phyloP scores from a whole-genome alignment of 2,113 vertebrate species.

The Caranx ignobilis region DNA sequence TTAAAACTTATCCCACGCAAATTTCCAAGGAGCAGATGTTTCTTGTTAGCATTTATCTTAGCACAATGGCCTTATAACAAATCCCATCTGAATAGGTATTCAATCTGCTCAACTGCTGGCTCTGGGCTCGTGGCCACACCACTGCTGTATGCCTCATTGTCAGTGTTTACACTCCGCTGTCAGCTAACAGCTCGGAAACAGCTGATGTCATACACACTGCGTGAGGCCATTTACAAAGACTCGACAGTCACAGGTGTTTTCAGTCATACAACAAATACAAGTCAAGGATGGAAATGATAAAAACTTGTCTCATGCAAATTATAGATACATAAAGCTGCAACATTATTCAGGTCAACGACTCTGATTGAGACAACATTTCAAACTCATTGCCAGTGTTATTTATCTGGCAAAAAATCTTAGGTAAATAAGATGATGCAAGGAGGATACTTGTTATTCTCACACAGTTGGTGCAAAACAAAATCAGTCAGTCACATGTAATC shows the following conservation, averaged over 20 bases:
- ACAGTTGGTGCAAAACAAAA: too few species aligned
- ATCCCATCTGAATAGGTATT: constrained; percentile 31
- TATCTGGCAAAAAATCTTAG: background rate
- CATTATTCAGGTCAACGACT: background rate
- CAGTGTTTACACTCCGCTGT: constrained; percentile 30
- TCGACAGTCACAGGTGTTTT: constrained; percentile 24
- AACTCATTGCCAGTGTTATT: background rate
- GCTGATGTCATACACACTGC: constrained; percentile 19
- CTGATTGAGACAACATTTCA: too few species aligned
- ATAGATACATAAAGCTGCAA: too few species aligned
- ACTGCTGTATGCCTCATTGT: constrained; percentile 8
- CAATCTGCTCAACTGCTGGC: constrained; percentile 21
- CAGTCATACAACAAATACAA: constrained; percentile 1
- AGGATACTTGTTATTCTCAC: too few species aligned
- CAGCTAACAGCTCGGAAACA: constrained; percentile 7
- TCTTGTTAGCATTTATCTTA: constrained; percentile 47
- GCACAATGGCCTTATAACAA: constrained; percentile 40
- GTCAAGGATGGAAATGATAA: background rate
- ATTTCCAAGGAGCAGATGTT: constrained; percentile 37
- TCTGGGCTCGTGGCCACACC: constrained; percentile 24
- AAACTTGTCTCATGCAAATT: too few species aligned
- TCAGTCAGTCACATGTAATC: too few species aligned
- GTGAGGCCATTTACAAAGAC: background rate
- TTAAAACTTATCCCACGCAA: background rate
- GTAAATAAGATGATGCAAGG: background rate